Conservation (phyloP, 2,113 vertebrate genomes). For the Paraplagusia blochii region DNA sequence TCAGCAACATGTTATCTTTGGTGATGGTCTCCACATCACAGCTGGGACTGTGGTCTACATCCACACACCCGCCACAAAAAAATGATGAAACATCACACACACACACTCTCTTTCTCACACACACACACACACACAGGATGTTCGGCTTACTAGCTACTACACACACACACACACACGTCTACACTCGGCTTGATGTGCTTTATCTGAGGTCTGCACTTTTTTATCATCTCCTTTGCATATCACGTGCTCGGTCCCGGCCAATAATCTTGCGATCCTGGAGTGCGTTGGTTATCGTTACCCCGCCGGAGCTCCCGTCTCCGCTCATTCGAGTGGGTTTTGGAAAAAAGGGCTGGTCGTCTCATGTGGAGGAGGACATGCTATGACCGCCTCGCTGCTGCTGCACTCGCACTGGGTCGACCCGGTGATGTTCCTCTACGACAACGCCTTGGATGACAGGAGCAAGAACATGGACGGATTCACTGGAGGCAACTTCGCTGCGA, state of each 20-base stretch:
- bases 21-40: not conserved
- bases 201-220: conserved; percentile 81
- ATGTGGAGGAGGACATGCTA: conserved; percentile 95
- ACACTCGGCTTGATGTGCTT: conserved; percentile 53
- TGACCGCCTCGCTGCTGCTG: conserved; percentile 98
- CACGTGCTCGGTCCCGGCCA: conserved; percentile 85
- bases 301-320: conserved; percentile 81
- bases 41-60: not conserved
- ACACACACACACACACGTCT: conserved; percentile 1
- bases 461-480: conserved; percentile 96
- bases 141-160: no score
- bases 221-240: conserved; percentile 93
- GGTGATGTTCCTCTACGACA: conserved; percentile 99
- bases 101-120: not conserved
- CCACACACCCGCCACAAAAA: not conserved
- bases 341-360: conserved; percentile 93
- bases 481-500: conserved; percentile 88
- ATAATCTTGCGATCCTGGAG: conserved; percentile 83
- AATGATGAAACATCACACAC: not conserved
- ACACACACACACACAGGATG: conserved; percentile 1
- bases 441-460: conserved; percentile 89
- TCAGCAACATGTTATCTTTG: no score
- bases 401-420: conserved; percentile 98
- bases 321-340: conserved; percentile 95
- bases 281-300: conserved; percentile 84